Evolutionary conservation across 92 coral and sea anemone species (phyloP).

Genomic region (Phenganax subtilis): DNA sequence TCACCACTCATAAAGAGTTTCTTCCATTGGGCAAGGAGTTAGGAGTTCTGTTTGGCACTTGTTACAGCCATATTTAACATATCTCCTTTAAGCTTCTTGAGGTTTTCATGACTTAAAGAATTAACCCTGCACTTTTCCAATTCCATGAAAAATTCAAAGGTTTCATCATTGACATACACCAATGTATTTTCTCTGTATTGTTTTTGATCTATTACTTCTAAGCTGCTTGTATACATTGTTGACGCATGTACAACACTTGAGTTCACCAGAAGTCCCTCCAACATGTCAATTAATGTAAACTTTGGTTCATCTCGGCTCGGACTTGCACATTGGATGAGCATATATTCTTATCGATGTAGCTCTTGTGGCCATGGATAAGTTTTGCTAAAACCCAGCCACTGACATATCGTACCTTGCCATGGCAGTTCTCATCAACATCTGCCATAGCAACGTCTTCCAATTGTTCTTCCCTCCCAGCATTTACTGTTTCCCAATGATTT

Average conservation of each 20-base stretch:
- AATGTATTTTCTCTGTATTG: constrained; percentile 46
- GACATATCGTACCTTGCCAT: constrained; percentile 25
- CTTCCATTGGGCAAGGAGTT: constrained; percentile 17
- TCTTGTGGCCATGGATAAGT: constrained; percentile 6
- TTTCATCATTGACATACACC: constrained; percentile 36
- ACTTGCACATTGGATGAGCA: constrained; percentile 3
- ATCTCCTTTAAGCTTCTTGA: constrained; percentile 39
- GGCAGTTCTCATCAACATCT: constrained; percentile 3
- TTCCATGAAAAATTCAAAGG: constrained; percentile 34
- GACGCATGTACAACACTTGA: constrained; percentile 6
- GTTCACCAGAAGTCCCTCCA: constrained; percentile 17
- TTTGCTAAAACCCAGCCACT: constrained; percentile 36
- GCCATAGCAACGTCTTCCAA: background rate
- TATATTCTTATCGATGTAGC: constrained; percentile 6
- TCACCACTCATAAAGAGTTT: constrained; percentile 26
- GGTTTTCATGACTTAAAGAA: constrained; percentile 26
- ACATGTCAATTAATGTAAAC: constrained; percentile 1
- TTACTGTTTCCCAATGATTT: constrained; percentile 4
- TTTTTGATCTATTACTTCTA: constrained; percentile 40
- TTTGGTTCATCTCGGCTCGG: constrained; percentile 12
- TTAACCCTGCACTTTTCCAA: constrained; percentile 39
- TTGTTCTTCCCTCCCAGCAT: background rate
- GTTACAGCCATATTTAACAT: constrained; percentile 26
- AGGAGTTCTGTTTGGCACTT: constrained; percentile 11
- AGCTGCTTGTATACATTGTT: constrained; percentile 15